Evolutionary conservation across 1,140 invertebrate species (phyloP), one percentile per base, ranked within the genome.

Genomic region (Probaryconus sp.): DNA sequence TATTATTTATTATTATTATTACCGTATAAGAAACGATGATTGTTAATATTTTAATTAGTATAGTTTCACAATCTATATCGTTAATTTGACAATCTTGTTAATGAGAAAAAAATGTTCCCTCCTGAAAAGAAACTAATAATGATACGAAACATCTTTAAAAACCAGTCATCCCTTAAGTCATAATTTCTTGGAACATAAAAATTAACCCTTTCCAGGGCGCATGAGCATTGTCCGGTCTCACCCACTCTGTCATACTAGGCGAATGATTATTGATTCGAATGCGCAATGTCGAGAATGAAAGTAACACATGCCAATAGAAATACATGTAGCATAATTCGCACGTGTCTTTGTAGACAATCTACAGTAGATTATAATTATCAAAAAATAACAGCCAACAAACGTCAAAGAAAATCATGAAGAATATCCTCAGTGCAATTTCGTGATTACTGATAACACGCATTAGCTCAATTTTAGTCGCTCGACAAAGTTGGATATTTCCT

Each of bases 241-340:
- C 28, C 26, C 31, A 45, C 37, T 4, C 11, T 55, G 51, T 61
- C 42, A 55, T 63, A 73, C 40, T 80, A 65, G 74, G 79, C 74
- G 58, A 28, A 64, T 73, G 38, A 58, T 76, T 86, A 86, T 86
- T 81, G 85, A 87, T 86, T 86, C 61, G 69, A 86, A 85, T 84
- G 86, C 85, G 85, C 83, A 87, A 71, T 72, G 20, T 40, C 60
- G 33, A 37, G 47, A 60, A 24, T 60, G 21, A 56, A 55, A 61
- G 58, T 71, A 28, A 53, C 53, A 71, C 21, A 40, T 68, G 67
- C 35, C 53, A 16, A 28, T 42, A 2, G 3, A 33, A 45, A 60
- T 58, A 53, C 20, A 58, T 42, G 48, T 24, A 33, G 48, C 37
- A 64, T 24, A 40, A 60, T 47, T 56, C 24, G 24, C 69, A 65